phyloP scores from a whole-genome alignment of 1,140 invertebrate species.

The Phthorimaea operculella region DNA sequence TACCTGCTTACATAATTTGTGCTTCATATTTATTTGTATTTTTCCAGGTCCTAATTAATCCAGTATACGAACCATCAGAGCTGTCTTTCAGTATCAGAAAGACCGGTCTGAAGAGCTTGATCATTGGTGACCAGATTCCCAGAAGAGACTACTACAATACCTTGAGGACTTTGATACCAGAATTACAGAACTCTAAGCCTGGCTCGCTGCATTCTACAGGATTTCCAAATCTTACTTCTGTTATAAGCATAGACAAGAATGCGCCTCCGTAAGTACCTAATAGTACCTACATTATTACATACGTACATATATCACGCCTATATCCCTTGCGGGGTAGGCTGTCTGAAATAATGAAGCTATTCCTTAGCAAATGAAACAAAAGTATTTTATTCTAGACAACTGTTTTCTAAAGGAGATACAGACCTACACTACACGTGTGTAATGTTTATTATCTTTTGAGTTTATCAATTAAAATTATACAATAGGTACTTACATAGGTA shows the following conservation, averaged over 20 bases:
- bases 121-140: slow-evolving; percentile 75
- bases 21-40: neutral
- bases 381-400: no score
- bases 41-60: slow-evolving; percentile 84
- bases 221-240: slow-evolving; percentile 65
- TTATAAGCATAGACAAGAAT: slow-evolving; percentile 68
- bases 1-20: no score
- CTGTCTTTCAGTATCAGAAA: slow-evolving; percentile 84
- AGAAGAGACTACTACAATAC: slow-evolving; percentile 80
- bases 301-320: no score
- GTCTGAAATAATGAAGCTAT: no score
- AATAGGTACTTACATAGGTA: no score
- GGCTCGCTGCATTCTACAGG: slow-evolving; percentile 40
- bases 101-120: slow-evolving; percentile 77
- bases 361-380: no score
- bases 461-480: no score
- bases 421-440: no score
- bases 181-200: slow-evolving; percentile 49
- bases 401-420: no score
- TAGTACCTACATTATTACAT: no score
- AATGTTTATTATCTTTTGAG: no score
- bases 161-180: slow-evolving; percentile 68
- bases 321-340: no score
- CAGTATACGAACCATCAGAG: slow-evolving; percentile 81
- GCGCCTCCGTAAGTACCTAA: slow-evolving; percentile 69